These are phyloP conservation scores for Leptinotarsa juncta DNA, from an alignment of 2,888 invertebrate species.

Conservation along the genomic window DNA sequence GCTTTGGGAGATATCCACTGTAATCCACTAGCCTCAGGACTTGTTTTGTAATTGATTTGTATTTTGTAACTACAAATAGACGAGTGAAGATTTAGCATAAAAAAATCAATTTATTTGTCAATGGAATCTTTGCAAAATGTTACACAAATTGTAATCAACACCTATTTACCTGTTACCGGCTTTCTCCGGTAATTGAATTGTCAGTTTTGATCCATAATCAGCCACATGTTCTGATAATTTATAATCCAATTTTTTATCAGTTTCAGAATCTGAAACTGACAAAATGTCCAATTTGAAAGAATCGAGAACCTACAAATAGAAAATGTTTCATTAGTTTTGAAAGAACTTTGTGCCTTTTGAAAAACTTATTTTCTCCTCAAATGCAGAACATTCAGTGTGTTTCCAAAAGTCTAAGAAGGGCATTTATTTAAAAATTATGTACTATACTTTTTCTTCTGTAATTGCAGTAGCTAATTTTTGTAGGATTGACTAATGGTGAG, in stretches of 20 bases:
- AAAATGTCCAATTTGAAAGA: constrained; percentile 76
- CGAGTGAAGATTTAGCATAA: neutral
- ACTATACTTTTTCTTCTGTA: no score
- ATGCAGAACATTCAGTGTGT: no score
- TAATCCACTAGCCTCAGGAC: constrained; percentile 82
- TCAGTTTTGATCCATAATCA: constrained; percentile 82
- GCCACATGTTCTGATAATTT: constrained; percentile 71
- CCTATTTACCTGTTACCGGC: constrained; percentile 52
- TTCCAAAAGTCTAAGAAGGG: no score
- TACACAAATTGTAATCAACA: constrained; percentile 19
- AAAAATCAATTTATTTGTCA: no score
- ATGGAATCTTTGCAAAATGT: constrained; percentile 37
- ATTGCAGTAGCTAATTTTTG: no score
- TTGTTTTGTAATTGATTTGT: constrained; percentile 80
- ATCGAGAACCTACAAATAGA: constrained; percentile 76
- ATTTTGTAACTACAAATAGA: constrained; percentile 67
- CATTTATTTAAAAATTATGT: no score
- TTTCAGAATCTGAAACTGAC: constrained; percentile 68
- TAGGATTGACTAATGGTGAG: no score
- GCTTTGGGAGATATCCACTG: constrained; percentile 91
- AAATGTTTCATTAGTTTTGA: no score
- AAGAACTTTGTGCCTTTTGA: no score
- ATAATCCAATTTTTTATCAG: constrained; percentile 63
- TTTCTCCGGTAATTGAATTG: constrained; percentile 73
- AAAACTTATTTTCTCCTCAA: no score